Conservation (phyloP, 2,888 invertebrate species). For the Dicranocentrus wangi region DNA sequence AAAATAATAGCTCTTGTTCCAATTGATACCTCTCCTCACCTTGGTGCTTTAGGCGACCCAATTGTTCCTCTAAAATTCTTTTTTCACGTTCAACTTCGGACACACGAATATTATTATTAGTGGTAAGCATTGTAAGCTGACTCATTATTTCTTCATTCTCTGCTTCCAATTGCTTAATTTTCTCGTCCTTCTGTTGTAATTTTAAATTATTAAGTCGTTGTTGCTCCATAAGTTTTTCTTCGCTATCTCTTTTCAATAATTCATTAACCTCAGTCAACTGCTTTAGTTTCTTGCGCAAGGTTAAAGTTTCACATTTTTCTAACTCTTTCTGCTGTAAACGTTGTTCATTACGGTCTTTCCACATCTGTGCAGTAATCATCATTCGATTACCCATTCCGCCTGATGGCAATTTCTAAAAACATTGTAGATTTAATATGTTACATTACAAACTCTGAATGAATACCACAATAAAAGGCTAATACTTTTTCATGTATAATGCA, state of each 20-base stretch:
- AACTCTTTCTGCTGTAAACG: neutral
- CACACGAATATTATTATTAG: slow-evolving; percentile 16
- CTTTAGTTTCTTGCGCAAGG: neutral
- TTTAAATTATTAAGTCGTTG: neutral
- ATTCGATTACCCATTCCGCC: neutral
- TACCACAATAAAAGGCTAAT: neutral
- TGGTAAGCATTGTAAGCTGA: slow-evolving; percentile 11
- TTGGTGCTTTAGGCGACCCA: neutral
- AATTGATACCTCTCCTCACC: neutral
- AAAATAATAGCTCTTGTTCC: neutral
- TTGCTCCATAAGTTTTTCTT: slow-evolving; percentile 19
- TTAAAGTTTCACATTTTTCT: neutral
- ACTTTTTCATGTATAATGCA: neutral
- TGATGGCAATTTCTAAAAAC: slow-evolving; percentile 12
- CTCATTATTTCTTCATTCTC: slow-evolving; percentile 11
- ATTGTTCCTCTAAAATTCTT: neutral
- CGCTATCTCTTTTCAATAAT: neutral
- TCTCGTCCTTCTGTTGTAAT: slow-evolving; percentile 15
- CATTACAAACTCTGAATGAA: neutral
- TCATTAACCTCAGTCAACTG: neutral
- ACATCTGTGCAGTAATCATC: neutral
- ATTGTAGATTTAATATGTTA: neutral
- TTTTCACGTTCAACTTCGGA: neutral
- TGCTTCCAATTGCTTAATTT: slow-evolving; percentile 1
- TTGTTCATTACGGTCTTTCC: neutral